phyloP scores from a whole-genome alignment of 2,113 vertebrate genomes.

The Mormyrus lacerda region DNA sequence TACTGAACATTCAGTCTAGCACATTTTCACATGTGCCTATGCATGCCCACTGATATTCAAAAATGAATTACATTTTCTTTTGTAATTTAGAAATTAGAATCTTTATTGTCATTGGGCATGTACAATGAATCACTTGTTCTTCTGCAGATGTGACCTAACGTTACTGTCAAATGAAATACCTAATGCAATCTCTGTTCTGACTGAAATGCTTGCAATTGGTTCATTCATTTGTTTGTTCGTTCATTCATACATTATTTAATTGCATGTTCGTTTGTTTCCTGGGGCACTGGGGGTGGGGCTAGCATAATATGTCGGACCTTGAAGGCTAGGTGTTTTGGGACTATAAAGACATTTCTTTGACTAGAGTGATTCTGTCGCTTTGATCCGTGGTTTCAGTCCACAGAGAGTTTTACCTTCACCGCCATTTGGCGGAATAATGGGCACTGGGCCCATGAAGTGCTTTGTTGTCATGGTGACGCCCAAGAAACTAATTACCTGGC shows the following conservation, averaged over 20 bases:
- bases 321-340: background rate
- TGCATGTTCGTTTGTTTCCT: background rate
- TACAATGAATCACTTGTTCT: background rate
- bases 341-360: background rate
- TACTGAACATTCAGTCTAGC: background rate
- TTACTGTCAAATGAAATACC: background rate
- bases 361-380: constrained; percentile 18
- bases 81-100: background rate
- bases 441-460: constrained; percentile 45
- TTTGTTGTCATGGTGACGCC: constrained; percentile 64
- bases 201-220: background rate
- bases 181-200: background rate
- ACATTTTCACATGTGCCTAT: background rate
- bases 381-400: constrained; percentile 24
- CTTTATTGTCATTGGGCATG: background rate
- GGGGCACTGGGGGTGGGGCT: background rate
- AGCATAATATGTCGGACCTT: background rate
- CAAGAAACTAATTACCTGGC: constrained; percentile 65
- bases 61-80: background rate
- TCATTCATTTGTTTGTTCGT: background rate
- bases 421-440: constrained; percentile 53
- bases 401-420: constrained; percentile 1
- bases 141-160: background rate
- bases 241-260: background rate
- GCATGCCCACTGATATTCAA: background rate